phyloP scores from a whole-genome alignment of 2,797 vertebrate genomes.

The Percopsis omiscomaycus region DNA sequence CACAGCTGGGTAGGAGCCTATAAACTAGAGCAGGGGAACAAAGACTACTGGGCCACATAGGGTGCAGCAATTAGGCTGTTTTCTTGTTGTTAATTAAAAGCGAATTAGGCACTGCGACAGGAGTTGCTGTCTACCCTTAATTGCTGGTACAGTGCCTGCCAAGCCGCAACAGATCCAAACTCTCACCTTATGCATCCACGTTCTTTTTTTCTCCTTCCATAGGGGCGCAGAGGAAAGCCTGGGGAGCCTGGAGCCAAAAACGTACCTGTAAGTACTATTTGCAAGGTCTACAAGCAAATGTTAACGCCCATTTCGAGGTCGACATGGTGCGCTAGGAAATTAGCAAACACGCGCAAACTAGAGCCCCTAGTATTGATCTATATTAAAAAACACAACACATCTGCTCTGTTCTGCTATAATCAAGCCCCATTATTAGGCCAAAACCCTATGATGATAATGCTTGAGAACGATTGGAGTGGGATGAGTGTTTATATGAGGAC shows the following conservation, averaged over 20 bases:
- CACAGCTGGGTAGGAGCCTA: slow-evolving; percentile 72
- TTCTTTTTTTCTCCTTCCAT: slow-evolving; percentile 29
- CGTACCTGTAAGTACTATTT: slow-evolving; percentile 82
- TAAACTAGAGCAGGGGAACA: slow-evolving; percentile 70
- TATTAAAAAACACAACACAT: slow-evolving; percentile 11
- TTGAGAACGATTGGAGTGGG: slow-evolving; percentile 52
- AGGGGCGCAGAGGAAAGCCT: slow-evolving; percentile 92
- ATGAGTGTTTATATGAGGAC: slow-evolving; percentile 60
- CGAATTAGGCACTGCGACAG: slow-evolving; percentile 75
- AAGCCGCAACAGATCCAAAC: slow-evolving; percentile 64
- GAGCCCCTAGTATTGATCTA: slow-evolving; percentile 27
- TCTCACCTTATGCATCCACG: slow-evolving; percentile 41
- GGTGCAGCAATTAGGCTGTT: slow-evolving; percentile 79
- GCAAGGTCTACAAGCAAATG: background rate
- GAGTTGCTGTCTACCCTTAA: slow-evolving; percentile 70
- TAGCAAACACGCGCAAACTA: no score
- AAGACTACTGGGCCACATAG: slow-evolving; percentile 72
- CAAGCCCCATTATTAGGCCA: slow-evolving; percentile 43
- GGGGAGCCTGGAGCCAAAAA: slow-evolving; percentile 85
- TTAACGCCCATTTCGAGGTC: background rate
- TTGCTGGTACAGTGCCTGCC: slow-evolving; percentile 66
- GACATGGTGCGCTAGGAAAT: no score
- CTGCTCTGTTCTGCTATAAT: slow-evolving; percentile 22
- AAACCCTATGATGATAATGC: slow-evolving; percentile 55
- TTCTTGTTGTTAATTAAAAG: slow-evolving; percentile 82